Evolutionary conservation across 1,140 invertebrate genomes (phyloP).

Genomic region (Epicauta chinensis): DNA sequence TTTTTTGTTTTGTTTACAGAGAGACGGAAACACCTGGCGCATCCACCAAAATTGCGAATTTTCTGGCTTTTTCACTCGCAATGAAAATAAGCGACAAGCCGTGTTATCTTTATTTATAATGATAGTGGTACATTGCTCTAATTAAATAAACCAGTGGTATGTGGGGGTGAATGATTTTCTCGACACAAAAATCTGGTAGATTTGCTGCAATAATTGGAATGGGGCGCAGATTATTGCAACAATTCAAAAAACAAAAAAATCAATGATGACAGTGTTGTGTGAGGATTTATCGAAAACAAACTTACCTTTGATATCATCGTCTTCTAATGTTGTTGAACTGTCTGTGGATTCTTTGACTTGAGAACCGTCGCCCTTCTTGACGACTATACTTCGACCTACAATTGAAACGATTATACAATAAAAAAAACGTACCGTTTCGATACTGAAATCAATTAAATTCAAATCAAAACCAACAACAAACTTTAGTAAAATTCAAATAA

Average conservation of each 20-base stretch:
- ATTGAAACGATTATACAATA: too few species aligned
- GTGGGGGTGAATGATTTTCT: conserved; percentile 33
- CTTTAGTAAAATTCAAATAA: too few species aligned
- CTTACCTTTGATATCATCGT: conserved; percentile 86
- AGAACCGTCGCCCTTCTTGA: conserved; percentile 88
- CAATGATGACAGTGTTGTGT: not conserved
- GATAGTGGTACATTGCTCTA: conserved; percentile 11
- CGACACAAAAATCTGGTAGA: not conserved
- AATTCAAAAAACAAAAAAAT: not conserved
- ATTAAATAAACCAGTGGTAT: conserved; percentile 43
- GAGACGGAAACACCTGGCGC: too few species aligned
- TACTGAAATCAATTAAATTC: too few species aligned
- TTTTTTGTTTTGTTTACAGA: too few species aligned
- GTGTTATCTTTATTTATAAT: not conserved
- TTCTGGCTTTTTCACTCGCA: too few species aligned
- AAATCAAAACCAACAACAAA: too few species aligned
- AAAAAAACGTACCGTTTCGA: too few species aligned
- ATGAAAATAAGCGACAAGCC: not conserved
- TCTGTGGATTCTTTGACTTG: conserved; percentile 94
- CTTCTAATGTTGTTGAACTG: conserved; percentile 84
- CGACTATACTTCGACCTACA: conserved; percentile 78
- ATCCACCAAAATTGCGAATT: too few species aligned
- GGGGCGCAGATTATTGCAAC: not conserved
- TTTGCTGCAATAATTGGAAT: not conserved
- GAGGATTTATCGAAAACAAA: not conserved